Evolutionary conservation across 2,888 invertebrate genomes (phyloP), one percentile per base, ranked within the genome.

Genomic region (Atethmia centrago): DNA sequence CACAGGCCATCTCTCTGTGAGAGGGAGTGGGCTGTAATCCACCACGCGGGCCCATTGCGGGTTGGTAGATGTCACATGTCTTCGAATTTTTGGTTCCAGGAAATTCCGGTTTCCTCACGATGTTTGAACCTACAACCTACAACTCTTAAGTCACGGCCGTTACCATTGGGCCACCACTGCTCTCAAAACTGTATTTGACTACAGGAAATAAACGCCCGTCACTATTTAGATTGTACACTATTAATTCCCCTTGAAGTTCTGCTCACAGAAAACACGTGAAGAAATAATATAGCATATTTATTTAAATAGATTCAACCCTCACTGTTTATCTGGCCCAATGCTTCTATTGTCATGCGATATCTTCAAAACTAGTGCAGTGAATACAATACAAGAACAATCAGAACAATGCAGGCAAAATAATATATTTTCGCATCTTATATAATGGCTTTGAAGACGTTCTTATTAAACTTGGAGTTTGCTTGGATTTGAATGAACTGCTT

Each of bases 261-360:
- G 53, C 80, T 40, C 80, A 49, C 53, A 49, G 47, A 51, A 25
- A 31, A 47, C 25, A 31, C 25, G 14, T 42, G 31, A n/a, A 73
- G 25, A 74, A 36, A 55, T 49, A 36, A 55, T 49, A 76, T 9
- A 8, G 42, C 2, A 45, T 42, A 62, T 74, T 80, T 80, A 76
- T 76, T 74, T 45, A 80, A 80, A 76, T 76, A 76, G 7, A 80
- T 80, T 56, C 74, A 61, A 74, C 61, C 74, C 42, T 49, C 61
- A 42, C 31, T 25, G 31, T 56, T 75, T 80, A 74, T 80, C 42
- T 74, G 14, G 0, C 10, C 19, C 74, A 49, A 28, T 31, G n/a
- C n/a, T 16, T 74, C 74, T 36, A 42, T 76, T 80, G 61, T 80
- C 49, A 49, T 49, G 49, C 42, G 2, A 62, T 55, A 31, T 31